These are phyloP conservation scores for Rhinopithecus roxellana DNA, from an alignment of 2,113 vertebrate genomes.

Conservation along the genomic window DNA sequence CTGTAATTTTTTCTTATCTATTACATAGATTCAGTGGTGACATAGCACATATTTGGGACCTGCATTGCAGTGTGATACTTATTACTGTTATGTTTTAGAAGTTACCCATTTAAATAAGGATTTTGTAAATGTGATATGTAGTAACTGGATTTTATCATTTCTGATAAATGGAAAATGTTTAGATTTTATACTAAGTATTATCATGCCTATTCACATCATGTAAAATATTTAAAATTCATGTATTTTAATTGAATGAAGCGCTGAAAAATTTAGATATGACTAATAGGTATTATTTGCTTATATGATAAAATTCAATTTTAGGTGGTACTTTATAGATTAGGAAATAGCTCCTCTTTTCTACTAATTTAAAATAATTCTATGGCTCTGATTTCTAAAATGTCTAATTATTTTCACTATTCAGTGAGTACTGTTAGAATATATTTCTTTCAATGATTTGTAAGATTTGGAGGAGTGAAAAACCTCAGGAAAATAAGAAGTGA, in stretches of 20 bases:
- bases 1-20: slow-evolving; percentile 26
- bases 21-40: not conserved
- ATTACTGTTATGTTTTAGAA: not conserved
- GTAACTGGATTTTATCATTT: not conserved
- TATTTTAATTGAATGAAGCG: not conserved
- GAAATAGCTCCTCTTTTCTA: not conserved
- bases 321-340: not conserved
- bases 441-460: not conserved
- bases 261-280: not conserved
- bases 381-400: not conserved
- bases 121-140: not conserved
- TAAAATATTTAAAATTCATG: not conserved
- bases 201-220: not conserved
- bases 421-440: not conserved
- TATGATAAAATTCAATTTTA: slow-evolving; percentile 39
- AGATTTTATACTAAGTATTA: slow-evolving; percentile 10
- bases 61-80: not conserved
- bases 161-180: not conserved
- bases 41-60: not conserved
- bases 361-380: slow-evolving; percentile 18
- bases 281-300: not conserved
- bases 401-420: not conserved
- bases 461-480: not conserved
- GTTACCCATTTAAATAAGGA: not conserved
- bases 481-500: not conserved